phyloP scores from a whole-genome alignment of 2,113 vertebrate genomes.

The Tenrec ecaudatus region DNA sequence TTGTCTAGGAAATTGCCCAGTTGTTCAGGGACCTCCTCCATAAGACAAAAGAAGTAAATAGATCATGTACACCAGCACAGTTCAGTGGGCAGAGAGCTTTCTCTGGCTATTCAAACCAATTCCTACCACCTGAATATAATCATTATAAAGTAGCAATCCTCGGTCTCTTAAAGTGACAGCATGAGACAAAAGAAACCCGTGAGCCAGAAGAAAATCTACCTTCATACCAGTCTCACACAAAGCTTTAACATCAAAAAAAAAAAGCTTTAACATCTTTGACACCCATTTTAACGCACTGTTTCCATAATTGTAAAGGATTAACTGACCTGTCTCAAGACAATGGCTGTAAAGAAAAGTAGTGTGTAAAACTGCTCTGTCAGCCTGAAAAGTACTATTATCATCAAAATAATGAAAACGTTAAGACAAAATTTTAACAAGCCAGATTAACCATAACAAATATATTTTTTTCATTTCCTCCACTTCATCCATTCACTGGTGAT shows the following conservation, averaged over 20 bases:
- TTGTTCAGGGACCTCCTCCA: neutral
- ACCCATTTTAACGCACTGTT: neutral
- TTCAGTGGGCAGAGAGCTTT: neutral
- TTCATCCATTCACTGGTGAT: no score
- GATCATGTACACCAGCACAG: neutral
- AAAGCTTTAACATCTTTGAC: neutral
- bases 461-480: neutral
- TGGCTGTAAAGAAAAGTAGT: neutral
- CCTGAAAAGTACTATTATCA: neutral
- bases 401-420: neutral
- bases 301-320: neutral
- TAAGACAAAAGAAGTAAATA: neutral
- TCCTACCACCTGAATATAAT: constrained; percentile 21
- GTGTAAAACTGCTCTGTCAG: constrained; percentile 12
- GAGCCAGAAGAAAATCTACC: constrained; percentile 24
- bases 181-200: neutral
- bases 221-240: neutral
- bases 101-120: neutral
- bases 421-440: neutral
- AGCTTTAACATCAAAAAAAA: neutral
- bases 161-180: neutral
- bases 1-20: neutral
- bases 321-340: neutral
- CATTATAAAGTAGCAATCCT: neutral
- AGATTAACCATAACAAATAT: neutral